These are phyloP conservation scores for Dendrolimus kikuchii DNA, from an alignment of 1,140 invertebrate species.

Conservation along the genomic window DNA sequence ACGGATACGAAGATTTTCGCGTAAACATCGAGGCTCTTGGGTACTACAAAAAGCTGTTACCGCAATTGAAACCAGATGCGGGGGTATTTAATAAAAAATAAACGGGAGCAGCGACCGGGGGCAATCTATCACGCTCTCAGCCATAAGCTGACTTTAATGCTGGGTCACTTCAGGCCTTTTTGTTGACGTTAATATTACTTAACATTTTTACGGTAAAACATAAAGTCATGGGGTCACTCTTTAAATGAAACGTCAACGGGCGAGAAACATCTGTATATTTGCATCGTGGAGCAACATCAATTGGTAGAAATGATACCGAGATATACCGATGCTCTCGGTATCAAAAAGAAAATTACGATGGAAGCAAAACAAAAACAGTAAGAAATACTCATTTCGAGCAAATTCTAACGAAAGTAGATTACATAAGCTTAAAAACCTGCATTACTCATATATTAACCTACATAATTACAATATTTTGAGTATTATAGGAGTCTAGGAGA, in stretches of 20 bases:
- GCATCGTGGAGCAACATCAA: background rate
- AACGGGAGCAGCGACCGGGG: constrained; percentile 34
- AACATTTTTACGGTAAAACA: constrained; percentile 42
- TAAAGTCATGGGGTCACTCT: constrained; percentile 39
- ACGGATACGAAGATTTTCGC: constrained; percentile 12
- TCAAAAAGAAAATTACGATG: too few relatives aligned
- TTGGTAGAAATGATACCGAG: too few relatives aligned
- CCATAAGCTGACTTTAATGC: constrained; percentile 69
- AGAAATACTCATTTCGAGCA: too few relatives aligned
- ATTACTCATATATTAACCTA: too few relatives aligned
- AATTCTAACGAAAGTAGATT: too few relatives aligned
- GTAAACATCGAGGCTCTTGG: constrained; percentile 20
- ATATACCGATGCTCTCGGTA: too few relatives aligned
- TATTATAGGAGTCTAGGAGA: too few relatives aligned
- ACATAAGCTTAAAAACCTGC: too few relatives aligned
- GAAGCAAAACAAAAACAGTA: too few relatives aligned
- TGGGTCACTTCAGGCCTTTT: constrained; percentile 65
- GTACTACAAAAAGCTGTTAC: constrained; percentile 46
- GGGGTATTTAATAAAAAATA: constrained; percentile 63
- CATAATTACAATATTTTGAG: too few relatives aligned
- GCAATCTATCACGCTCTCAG: constrained; percentile 63
- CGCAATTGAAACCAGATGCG: constrained; percentile 57
- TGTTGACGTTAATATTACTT: constrained; percentile 63
- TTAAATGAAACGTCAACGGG: constrained; percentile 48
- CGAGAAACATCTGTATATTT: constrained; percentile 41